phyloP scores from a whole-genome alignment of 2,888 invertebrate species.

The Nymphalis urticae region DNA sequence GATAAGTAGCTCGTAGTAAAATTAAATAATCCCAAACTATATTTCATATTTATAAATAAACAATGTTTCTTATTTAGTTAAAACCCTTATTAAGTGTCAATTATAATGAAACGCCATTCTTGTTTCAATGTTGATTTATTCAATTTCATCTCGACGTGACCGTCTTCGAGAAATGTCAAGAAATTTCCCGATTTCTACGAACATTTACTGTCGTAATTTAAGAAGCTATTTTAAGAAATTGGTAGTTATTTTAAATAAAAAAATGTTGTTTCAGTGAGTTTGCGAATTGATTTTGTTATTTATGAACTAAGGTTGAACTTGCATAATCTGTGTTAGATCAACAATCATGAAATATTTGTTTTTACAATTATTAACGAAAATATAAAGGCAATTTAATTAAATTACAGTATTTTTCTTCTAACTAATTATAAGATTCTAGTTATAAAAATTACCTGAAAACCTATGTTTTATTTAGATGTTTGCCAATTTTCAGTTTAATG shows the following conservation, averaged over 20 bases:
- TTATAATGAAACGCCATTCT: slow-evolving; percentile 23
- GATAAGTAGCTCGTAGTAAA: too few species aligned
- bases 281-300: neutral
- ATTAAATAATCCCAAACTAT: too few species aligned
- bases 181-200: slow-evolving; percentile 2
- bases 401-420: too few species aligned
- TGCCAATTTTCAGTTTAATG: neutral
- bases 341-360: too few species aligned
- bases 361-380: too few species aligned
- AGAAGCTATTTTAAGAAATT: slow-evolving; percentile 5
- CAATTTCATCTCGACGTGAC: slow-evolving; percentile 22
- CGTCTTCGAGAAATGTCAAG: slow-evolving; percentile 10
- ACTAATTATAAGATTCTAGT: too few species aligned
- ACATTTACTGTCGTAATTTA: neutral
- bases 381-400: too few species aligned
- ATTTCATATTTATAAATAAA: neutral
- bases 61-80: slow-evolving; percentile 6
- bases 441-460: too few species aligned
- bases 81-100: slow-evolving; percentile 23
- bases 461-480: neutral
- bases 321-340: too few species aligned
- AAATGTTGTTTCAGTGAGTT: neutral
- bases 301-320: too few species aligned
- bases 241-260: neutral
- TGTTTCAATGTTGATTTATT: slow-evolving; percentile 32